These are phyloP conservation scores for Gymnocephalus cernua DNA, from an alignment of 2,113 vertebrate species.

Conservation along the genomic window DNA sequence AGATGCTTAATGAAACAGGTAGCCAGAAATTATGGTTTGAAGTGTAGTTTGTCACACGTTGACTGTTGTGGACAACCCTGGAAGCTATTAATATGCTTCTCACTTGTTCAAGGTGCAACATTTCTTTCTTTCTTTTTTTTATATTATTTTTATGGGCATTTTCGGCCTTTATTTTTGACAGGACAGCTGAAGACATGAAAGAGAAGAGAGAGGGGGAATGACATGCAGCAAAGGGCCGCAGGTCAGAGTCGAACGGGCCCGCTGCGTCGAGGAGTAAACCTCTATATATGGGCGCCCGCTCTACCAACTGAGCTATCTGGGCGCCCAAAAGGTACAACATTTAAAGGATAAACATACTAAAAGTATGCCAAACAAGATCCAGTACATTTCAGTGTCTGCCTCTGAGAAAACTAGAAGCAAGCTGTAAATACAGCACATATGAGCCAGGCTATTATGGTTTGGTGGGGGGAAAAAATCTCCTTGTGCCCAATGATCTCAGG, in stretches of 20 bases:
- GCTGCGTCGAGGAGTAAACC: no score
- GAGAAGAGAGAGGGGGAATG: no score
- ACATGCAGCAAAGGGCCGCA: no score
- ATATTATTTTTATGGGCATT: no score
- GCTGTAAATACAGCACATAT: background rate
- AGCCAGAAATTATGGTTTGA: background rate
- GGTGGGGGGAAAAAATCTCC: background rate
- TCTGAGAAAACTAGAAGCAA: background rate
- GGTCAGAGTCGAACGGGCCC: no score
- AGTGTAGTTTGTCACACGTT: no score
- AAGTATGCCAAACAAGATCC: background rate
- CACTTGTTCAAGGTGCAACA: background rate
- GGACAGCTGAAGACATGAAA: no score
- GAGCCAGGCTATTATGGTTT: background rate
- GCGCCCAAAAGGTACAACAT: background rate
- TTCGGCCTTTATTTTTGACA: no score
- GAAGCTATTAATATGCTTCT: background rate
- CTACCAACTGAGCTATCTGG: no score
- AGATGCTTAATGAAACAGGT: background rate
- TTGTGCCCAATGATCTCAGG: background rate
- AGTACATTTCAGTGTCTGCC: background rate
- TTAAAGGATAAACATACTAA: background rate
- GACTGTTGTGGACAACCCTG: background rate
- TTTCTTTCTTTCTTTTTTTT: no score
- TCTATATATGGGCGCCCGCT: no score